phyloP scores from a whole-genome alignment of 64 coral and sea anemone genomes.

The Porites australiensis region DNA sequence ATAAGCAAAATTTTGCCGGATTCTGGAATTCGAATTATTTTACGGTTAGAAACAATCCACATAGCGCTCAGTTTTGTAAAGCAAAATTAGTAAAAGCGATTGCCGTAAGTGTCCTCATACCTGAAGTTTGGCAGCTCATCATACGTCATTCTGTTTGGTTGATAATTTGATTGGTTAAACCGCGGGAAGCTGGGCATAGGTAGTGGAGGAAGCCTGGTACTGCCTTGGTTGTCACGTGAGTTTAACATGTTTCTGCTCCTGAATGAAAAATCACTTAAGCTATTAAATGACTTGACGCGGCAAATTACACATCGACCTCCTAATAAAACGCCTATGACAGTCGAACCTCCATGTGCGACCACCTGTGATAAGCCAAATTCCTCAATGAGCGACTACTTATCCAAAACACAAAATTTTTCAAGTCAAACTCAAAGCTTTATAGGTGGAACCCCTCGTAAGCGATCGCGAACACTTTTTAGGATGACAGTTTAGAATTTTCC shows the following conservation, averaged over 20 bases:
- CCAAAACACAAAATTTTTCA: no score
- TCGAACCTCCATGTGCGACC: not conserved
- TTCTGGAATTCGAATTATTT: no score
- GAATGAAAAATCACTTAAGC: not conserved
- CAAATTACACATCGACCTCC: not conserved
- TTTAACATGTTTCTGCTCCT: conserved; percentile 67
- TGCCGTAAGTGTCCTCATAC: conserved; percentile 17
- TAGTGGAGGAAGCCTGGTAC: conserved; percentile 87
- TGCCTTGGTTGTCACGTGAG: conserved; percentile 67
- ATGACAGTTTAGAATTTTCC: no score
- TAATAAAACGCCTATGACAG: not conserved
- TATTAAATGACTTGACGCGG: not conserved
- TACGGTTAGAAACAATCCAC: not conserved
- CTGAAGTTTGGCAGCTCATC: conserved; percentile 82
- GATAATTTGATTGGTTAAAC: conserved; percentile 78
- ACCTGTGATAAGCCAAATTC: not conserved
- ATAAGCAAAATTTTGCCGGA: no score
- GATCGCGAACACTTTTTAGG: no score
- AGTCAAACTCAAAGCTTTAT: no score
- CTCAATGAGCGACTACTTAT: no score
- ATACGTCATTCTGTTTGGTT: conserved; percentile 87
- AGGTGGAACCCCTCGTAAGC: no score
- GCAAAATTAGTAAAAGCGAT: not conserved
- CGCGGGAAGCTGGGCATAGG: conserved; percentile 83
- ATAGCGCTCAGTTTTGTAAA: not conserved